Evolutionary conservation across 2,797 vertebrate genomes (phyloP).

Genomic region (Acanthis flammea): DNA sequence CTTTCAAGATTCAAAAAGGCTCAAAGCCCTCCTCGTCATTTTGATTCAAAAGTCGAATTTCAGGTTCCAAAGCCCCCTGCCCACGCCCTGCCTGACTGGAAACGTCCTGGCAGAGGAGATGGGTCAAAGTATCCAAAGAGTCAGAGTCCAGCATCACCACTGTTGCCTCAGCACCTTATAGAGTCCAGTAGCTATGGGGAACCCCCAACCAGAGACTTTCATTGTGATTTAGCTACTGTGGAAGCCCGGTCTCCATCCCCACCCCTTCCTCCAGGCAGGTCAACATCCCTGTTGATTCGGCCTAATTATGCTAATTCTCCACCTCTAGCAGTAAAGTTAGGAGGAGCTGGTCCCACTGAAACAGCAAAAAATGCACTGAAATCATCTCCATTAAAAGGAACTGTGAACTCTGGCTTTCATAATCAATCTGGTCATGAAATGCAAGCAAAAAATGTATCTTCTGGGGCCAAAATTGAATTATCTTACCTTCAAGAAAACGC

Average conservation of each 20-base stretch:
- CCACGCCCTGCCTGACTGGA: slow-evolving; percentile 55
- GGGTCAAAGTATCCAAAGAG: slow-evolving; percentile 70
- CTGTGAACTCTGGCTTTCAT: slow-evolving; percentile 70
- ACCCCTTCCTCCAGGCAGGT: slow-evolving; percentile 84
- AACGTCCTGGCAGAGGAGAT: slow-evolving; percentile 56
- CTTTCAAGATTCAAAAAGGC: slow-evolving; percentile 79
- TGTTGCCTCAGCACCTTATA: slow-evolving; percentile 70
- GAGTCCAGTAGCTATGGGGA: slow-evolving; percentile 73
- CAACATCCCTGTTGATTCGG: slow-evolving; percentile 84
- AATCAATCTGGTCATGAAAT: slow-evolving; percentile 76
- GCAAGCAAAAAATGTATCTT: slow-evolving; percentile 73
- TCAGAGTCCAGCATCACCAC: slow-evolving; percentile 69
- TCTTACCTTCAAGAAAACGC: slow-evolving; percentile 71
- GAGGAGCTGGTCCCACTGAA: slow-evolving; percentile 64
- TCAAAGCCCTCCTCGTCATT: slow-evolving; percentile 63
- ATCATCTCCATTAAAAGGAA: slow-evolving; percentile 66
- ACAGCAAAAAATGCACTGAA: slow-evolving; percentile 58
- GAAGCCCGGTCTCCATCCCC: slow-evolving; percentile 81
- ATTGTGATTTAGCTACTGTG: slow-evolving; percentile 74
- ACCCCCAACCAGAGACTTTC: slow-evolving; percentile 81
- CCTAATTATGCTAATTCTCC: slow-evolving; percentile 79
- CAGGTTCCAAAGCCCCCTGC: slow-evolving; percentile 61
- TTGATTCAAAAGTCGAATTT: slow-evolving; percentile 70
- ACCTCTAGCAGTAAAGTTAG: slow-evolving; percentile 73
- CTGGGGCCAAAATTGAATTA: slow-evolving; percentile 75